phyloP scores from a whole-genome alignment of 1,140 invertebrate genomes.

The Anoplolepis gracilipes region DNA sequence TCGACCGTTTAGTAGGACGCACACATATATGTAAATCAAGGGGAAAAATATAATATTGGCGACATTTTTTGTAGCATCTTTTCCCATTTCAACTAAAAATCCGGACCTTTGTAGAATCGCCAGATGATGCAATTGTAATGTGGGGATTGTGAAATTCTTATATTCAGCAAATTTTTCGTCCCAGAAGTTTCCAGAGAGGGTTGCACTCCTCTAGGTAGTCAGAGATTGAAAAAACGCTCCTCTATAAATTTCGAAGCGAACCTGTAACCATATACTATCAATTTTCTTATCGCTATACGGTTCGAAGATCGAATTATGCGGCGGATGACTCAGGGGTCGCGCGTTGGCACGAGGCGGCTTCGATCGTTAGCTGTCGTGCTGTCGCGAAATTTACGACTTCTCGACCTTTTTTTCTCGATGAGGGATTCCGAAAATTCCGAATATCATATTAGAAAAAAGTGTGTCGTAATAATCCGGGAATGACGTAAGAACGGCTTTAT shows the following conservation, averaged over 20 bases:
- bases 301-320: constrained; percentile 25
- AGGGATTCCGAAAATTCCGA: neutral
- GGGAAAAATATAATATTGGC: neutral
- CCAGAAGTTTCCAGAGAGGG: neutral
- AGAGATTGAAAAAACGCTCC: neutral
- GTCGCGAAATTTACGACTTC: neutral
- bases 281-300: neutral
- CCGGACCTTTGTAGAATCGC: too few species aligned
- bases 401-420: too few species aligned
- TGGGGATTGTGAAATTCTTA: neutral
- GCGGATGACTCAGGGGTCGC: constrained; percentile 43
- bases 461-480: neutral
- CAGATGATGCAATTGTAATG: neutral
- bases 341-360: neutral
- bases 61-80: neutral
- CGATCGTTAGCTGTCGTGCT: neutral
- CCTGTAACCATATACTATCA: neutral
- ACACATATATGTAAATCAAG: neutral
- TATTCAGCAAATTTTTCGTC: neutral
- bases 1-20: neutral
- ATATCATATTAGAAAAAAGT: neutral
- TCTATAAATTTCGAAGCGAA: too few species aligned
- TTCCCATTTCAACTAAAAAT: neutral
- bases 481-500: neutral
- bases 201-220: neutral